phyloP scores from a whole-genome alignment of 2,113 vertebrate species.

The Gopherus flavomarginatus region DNA sequence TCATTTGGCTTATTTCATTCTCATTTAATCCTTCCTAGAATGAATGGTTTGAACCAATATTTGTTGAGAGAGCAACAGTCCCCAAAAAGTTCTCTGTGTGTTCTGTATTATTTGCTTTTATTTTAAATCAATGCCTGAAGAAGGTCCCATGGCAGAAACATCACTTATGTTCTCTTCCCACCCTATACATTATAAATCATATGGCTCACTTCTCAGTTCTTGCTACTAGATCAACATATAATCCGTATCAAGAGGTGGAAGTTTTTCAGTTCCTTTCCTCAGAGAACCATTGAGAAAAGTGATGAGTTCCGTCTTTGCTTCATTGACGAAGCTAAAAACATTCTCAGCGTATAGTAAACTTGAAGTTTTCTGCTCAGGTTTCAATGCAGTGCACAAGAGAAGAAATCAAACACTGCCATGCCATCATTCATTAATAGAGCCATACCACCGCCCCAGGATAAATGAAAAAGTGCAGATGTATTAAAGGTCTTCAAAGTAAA shows the following conservation, averaged over 20 bases:
- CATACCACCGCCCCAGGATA: neutral
- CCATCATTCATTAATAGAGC: neutral
- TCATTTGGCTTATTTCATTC: neutral
- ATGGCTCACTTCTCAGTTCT: neutral
- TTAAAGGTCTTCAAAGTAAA: neutral
- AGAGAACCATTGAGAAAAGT: neutral
- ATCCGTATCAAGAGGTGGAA: neutral
- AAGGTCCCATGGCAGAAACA: neutral
- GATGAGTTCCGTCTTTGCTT: neutral
- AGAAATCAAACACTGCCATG: neutral
- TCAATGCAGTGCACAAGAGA: neutral
- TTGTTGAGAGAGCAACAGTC: neutral
- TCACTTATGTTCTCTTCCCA: neutral
- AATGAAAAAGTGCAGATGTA: neutral
- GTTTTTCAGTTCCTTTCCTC: neutral
- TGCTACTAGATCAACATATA: neutral
- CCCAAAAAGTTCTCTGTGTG: neutral
- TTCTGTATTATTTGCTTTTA: neutral
- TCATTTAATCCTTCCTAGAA: neutral
- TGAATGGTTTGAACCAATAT: neutral
- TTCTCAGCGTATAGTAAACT: neutral
- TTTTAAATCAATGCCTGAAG: neutral
- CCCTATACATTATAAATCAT: neutral
- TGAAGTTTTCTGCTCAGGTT: neutral
- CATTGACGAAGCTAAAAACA: no score